Evolutionary conservation across 2,888 invertebrate genomes (phyloP).

Genomic region (Apeira syringaria): DNA sequence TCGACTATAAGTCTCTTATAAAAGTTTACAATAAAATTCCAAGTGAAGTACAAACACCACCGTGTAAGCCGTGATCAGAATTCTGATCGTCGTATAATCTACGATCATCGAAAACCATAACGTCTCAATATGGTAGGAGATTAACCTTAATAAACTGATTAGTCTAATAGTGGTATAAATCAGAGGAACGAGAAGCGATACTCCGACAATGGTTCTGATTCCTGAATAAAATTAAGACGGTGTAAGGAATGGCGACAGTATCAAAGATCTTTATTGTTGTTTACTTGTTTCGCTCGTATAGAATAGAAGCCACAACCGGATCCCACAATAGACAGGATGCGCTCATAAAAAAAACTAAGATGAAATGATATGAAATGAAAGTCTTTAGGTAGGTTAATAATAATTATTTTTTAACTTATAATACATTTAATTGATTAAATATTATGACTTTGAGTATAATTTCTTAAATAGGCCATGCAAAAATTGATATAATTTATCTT

Average conservation of each 20-base stretch:
- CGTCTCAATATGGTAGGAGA: constrained; percentile 36
- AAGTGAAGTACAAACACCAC: constrained; percentile 4
- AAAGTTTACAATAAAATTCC: background rate
- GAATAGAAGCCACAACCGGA: no score
- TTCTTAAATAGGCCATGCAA: no score
- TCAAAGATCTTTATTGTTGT: constrained; percentile 1
- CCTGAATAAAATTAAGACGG: constrained; percentile 38
- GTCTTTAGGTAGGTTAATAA: no score
- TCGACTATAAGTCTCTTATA: no score
- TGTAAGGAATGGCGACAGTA: background rate
- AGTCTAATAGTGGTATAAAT: constrained; percentile 45
- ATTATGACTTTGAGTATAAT: no score
- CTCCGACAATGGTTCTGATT: constrained; percentile 38
- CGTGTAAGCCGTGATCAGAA: constrained; percentile 12
- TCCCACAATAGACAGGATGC: no score
- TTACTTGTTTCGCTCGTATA: no score
- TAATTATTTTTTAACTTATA: no score
- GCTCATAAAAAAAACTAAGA: no score
- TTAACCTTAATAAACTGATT: constrained; percentile 60
- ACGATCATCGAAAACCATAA: constrained; percentile 20
- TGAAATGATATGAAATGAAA: no score
- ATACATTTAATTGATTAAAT: no score
- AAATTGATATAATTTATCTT: no score
- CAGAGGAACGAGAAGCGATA: constrained; percentile 38
- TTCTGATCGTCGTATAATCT: constrained; percentile 18